Evolutionary conservation across 2,113 vertebrate genomes (phyloP).

Genomic region (Aptenodytes patagonicus): DNA sequence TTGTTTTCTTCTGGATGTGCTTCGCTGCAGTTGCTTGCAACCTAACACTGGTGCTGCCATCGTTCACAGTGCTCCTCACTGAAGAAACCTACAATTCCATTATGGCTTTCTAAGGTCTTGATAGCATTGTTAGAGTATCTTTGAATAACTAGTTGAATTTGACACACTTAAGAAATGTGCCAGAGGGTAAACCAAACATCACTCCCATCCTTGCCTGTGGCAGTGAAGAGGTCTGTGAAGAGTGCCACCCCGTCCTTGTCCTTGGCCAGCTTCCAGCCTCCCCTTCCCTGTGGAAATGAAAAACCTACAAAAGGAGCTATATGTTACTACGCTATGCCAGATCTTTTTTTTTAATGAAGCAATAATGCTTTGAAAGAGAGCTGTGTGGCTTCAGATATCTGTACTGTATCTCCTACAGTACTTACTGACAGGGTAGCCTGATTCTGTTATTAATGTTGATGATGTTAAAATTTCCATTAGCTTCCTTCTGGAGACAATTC

Average conservation of each 20-base stretch:
- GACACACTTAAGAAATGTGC: background rate
- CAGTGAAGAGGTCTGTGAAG: background rate
- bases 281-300: background rate
- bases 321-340: background rate
- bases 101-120: background rate
- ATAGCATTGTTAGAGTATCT: background rate
- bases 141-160: constrained; percentile 23
- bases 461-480: background rate
- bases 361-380: background rate
- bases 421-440: background rate
- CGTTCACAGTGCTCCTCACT: background rate
- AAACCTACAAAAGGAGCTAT: background rate
- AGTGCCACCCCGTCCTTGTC: background rate
- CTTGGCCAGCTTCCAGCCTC: background rate
- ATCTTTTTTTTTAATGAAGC: background rate
- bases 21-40: background rate
- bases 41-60: background rate
- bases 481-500: background rate
- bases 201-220: background rate
- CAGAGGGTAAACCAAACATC: background rate
- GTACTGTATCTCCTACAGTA: background rate
- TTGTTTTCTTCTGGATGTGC: background rate
- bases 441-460: background rate
- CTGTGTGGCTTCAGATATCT: background rate
- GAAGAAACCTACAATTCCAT: background rate